Conservation (phyloP, 2,888 invertebrate genomes). For the Noctuana brunneofusca region DNA sequence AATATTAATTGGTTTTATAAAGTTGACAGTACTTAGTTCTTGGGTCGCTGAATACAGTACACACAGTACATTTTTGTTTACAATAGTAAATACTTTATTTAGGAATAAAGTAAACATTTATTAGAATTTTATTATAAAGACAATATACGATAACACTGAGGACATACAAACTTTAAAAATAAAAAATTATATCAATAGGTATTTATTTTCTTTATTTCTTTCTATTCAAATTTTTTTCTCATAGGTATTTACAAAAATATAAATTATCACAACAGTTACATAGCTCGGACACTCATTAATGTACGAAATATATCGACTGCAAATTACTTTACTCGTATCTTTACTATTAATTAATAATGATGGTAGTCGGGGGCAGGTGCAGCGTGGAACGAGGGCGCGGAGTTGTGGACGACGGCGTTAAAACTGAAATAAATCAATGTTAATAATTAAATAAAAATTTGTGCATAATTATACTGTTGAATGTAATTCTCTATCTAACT, state of each 20-base stretch:
- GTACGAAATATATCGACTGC: background rate
- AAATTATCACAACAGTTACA: conserved; percentile 18
- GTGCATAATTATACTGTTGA: too few species aligned
- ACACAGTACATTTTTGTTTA: too few species aligned
- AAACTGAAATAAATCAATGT: conserved; percentile 57
- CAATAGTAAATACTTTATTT: too few species aligned
- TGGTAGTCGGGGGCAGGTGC: conserved; percentile 60
- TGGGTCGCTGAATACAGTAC: too few species aligned
- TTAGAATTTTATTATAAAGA: too few species aligned
- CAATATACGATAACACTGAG: too few species aligned
- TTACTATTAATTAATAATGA: conserved; percentile 15
- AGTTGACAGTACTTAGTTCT: too few species aligned
- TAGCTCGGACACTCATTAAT: conserved; percentile 11
- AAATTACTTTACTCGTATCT: background rate
- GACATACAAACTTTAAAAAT: too few species aligned
- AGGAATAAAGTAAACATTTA: too few species aligned
- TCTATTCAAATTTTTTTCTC: conserved; percentile 13
- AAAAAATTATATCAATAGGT: background rate
- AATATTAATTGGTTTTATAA: too few species aligned
- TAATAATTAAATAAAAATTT: background rate
- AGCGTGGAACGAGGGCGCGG: conserved; percentile 62
- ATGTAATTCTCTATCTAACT: background rate
- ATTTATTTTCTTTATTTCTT: conserved; percentile 16
- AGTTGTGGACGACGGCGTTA: conserved; percentile 76
- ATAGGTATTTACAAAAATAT: conserved; percentile 42